Evolutionary conservation across 1,140 invertebrate species (phyloP).

Genomic region (Drosophila navojoa): DNA sequence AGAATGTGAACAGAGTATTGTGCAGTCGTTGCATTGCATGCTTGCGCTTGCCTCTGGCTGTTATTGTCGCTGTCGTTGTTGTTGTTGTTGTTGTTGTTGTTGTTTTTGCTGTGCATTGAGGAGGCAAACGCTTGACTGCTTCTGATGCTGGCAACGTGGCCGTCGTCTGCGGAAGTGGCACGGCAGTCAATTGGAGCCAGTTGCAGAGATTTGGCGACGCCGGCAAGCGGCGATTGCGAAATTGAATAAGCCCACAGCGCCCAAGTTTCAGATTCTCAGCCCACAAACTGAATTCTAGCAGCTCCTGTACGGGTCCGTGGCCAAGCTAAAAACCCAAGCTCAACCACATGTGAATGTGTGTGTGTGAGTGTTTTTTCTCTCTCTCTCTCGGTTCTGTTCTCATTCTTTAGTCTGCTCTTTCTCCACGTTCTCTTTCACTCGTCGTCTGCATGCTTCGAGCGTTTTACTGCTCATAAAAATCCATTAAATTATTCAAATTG

Average conservation of each 20-base stretch:
- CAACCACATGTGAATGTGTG: not conserved
- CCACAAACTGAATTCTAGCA: conserved; percentile 13
- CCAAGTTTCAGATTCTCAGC: conserved; percentile 13
- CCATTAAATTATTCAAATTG: conserved; percentile 83
- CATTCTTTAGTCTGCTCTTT: not conserved
- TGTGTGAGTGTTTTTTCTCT: not conserved
- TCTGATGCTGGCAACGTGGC: conserved; percentile 34
- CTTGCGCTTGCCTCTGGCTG: not conserved
- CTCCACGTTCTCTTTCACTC: not conserved
- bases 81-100: conserved; percentile 34
- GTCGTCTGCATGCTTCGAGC: conserved; percentile 51
- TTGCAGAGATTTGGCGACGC: conserved; percentile 52
- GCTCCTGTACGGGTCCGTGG: not conserved
- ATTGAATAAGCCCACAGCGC: conserved; percentile 72
- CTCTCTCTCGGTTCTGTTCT: not conserved
- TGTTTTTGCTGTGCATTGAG: conserved; percentile 62
- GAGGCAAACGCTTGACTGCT: conserved; percentile 58
- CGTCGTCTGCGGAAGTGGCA: conserved; percentile 67
- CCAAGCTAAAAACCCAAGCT: not conserved
- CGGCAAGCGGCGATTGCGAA: conserved; percentile 62
- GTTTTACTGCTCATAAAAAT: conserved; percentile 83
- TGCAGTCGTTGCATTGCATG: not conserved
- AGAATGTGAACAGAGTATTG: not conserved
- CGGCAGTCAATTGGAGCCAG: conserved; percentile 79
- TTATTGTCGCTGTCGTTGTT: conserved; percentile 24